Evolutionary conservation across 2,113 vertebrate species (phyloP).

Genomic region (Canis aureus): DNA sequence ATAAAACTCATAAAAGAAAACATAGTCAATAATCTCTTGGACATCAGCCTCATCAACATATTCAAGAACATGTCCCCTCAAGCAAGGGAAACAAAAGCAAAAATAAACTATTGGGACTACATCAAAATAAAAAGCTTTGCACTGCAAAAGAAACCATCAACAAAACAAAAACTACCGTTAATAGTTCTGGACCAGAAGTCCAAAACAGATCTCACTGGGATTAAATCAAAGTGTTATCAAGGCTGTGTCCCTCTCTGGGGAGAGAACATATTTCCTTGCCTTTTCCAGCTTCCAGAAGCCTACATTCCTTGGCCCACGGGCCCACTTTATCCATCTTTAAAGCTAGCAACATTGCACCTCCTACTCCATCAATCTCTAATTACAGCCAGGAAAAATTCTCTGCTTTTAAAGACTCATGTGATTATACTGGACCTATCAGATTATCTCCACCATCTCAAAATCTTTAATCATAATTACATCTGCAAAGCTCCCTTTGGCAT

Average conservation of each 20-base stretch:
- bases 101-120: neutral
- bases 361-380: neutral
- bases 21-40: neutral
- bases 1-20: neutral
- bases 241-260: neutral
- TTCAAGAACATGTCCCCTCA: neutral
- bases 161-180: neutral
- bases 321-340: neutral
- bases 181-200: neutral
- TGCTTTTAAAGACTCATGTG: neutral
- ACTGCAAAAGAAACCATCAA: neutral
- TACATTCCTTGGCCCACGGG: neutral
- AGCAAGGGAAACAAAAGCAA: neutral
- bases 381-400: neutral
- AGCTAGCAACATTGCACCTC: neutral
- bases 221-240: conserved; percentile 7
- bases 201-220: neutral
- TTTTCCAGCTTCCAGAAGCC: neutral
- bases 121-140: neutral
- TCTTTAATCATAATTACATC: neutral
- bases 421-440: neutral
- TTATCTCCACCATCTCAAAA: neutral
- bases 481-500: neutral
- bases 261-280: neutral
- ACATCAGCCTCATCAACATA: neutral